Evolutionary conservation across 1,140 invertebrate species (phyloP).

Genomic region (Drosophila watanabei): DNA sequence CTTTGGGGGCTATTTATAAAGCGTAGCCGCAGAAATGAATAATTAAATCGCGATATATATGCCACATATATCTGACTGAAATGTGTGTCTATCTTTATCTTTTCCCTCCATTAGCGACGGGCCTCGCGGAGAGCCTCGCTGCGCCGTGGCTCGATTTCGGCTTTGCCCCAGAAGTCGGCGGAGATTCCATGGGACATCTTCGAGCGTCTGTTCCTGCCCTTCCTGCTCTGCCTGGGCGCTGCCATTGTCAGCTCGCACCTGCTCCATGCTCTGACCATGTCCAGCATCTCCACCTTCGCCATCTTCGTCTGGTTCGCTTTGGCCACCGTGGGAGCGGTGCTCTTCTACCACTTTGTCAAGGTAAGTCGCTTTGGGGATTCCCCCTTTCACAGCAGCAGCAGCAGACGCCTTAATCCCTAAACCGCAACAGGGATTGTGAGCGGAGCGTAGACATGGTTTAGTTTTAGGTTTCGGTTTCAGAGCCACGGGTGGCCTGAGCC

Average conservation of each 20-base stretch:
- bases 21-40: slow-evolving; percentile 50
- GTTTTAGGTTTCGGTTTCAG: slow-evolving; percentile 57
- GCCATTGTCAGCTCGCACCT: slow-evolving; percentile 90
- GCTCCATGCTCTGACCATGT: slow-evolving; percentile 90
- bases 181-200: slow-evolving; percentile 92
- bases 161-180: slow-evolving; percentile 83
- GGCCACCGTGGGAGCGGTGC: slow-evolving; percentile 89
- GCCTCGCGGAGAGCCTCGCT: slow-evolving; percentile 80
- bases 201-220: slow-evolving; percentile 91
- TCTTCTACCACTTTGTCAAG: slow-evolving; percentile 94
- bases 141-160: slow-evolving; percentile 81
- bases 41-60: slow-evolving; percentile 39
- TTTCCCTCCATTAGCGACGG: slow-evolving; percentile 61
- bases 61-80: slow-evolving; percentile 2
- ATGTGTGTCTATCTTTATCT: slow-evolving; percentile 11
- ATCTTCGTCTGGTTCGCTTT: slow-evolving; percentile 91
- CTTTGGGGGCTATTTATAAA: slow-evolving; percentile 36
- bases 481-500: slow-evolving; percentile 29
- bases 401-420: slow-evolving; percentile 71
- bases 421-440: slow-evolving; percentile 47
- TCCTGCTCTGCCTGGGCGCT: slow-evolving; percentile 91
- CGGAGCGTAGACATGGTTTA: slow-evolving; percentile 11
- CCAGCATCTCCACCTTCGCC: slow-evolving; percentile 90
- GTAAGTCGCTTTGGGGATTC: slow-evolving; percentile 86
- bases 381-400: slow-evolving; percentile 43